Base-by-base conservation (phyloP, 2,888 invertebrate genomes). In the Drosophila ochracea region DNA sequence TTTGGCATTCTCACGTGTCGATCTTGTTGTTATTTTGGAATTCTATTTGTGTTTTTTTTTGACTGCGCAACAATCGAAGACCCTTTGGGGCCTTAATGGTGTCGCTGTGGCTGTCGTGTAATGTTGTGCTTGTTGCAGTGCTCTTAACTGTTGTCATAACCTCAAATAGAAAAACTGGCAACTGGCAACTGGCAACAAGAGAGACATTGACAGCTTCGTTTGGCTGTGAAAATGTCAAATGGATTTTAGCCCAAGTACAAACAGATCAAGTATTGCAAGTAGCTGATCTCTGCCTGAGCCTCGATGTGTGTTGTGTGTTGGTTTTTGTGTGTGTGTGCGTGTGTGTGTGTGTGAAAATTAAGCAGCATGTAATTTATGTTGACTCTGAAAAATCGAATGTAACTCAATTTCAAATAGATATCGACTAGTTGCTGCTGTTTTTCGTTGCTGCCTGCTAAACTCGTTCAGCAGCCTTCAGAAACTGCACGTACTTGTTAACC, bases 311-410 rank as follows among this genome's bases (percentile, higher is more conserved):
- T 82, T 82, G 19, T 21, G 13, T 49, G 25, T 57, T 1, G 19
- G 52, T 75, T 80, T 82, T 72, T 71, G 80, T 25, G 25, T 25
- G 25, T 25, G 25, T 25, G 25, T 25, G 25, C 2, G 25, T 25
- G 25, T 9, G 31, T 2, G 52, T 55, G 55, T 75, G 77, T 82
- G 74, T 71, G 80, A 82, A 77, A 87, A 84, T 84, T 80, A 77
- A 84, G 85, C 83, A 57, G 80, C 90, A 54, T 68, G 83, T 84
- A 83, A 90, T 90, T 85, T 89, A 89, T 85, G 84, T 88, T 85
- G 89, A 85, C 90, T 85, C 86, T 83, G 89, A 86, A 83, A 80
- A 88, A 85, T 78, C 84, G 84, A 83, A 90, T 85, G 78, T 80
- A 83, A 78, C 80, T 87, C 82, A 84, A 89, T 89, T 84, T 75